These are phyloP conservation scores for Nineta flava DNA, from an alignment of 2,888 invertebrate species.

Conservation along the genomic window DNA sequence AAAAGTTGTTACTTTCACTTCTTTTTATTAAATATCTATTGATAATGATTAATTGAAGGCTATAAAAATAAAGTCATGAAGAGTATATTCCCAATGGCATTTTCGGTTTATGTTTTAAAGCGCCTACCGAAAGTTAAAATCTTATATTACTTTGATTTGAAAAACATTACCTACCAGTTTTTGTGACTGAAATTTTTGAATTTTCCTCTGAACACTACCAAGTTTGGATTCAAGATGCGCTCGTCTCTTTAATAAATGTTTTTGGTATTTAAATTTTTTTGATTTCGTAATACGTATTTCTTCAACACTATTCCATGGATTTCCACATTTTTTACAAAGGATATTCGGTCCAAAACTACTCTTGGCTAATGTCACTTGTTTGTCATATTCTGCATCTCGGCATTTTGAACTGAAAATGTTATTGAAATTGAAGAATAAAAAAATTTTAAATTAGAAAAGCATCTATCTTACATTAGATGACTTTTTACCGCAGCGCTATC, in stretches of 20 bases:
- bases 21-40: no score
- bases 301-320: not conserved
- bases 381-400: not conserved
- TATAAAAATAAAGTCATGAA: no score
- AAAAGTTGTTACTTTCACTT: no score
- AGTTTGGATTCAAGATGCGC: not conserved
- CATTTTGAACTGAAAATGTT: constrained; percentile 1
- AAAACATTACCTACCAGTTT: not conserved
- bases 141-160: not conserved
- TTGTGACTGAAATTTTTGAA: not conserved
- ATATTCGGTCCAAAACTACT: not conserved
- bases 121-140: no score
- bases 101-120: no score
- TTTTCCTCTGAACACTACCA: not conserved
- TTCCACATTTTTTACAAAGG: constrained; percentile 1
- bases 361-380: not conserved
- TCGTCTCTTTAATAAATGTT: not conserved
- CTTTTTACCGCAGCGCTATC: not conserved
- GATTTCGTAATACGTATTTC: not conserved
- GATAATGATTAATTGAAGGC: no score
- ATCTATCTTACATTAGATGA: not conserved
- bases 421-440: not conserved
- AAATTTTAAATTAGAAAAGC: not conserved
- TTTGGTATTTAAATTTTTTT: not conserved
- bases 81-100: no score